phyloP scores from a whole-genome alignment of 2,113 vertebrate genomes.

The Ctenomys sociabilis region DNA sequence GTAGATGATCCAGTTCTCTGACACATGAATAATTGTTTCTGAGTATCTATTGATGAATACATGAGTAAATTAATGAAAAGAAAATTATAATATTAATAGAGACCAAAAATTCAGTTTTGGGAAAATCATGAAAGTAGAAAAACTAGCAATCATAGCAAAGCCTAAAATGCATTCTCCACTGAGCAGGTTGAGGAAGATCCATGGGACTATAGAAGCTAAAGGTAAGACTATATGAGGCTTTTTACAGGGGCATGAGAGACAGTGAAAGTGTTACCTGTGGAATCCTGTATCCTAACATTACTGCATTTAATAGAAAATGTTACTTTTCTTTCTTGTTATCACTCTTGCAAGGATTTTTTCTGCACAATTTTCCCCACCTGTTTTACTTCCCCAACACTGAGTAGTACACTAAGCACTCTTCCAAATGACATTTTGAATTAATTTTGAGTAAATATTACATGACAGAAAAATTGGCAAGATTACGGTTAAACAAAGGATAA shows the following conservation, averaged over 20 bases:
- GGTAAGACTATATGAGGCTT: too few relatives aligned
- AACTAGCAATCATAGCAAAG: not conserved
- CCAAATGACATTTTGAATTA: slow-evolving; percentile 11
- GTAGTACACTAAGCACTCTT: not conserved
- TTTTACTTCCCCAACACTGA: not conserved
- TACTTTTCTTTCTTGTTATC: not conserved
- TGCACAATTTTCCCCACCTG: not conserved
- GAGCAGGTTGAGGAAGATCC: not conserved
- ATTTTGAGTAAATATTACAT: not conserved
- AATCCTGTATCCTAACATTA: not conserved
- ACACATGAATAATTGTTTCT: not conserved
- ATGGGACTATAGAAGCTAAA: not conserved
- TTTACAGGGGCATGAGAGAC: not conserved
- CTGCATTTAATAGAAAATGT: not conserved
- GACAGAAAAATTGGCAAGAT: not conserved
- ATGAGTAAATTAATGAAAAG: not conserved
- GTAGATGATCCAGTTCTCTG: not conserved
- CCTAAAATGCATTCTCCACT: not conserved
- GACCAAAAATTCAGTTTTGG: not conserved
- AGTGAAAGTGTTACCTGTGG: not conserved
- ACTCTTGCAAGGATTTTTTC: not conserved
- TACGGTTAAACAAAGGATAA: not conserved
- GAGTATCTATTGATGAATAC: not conserved
- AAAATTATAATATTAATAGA: not conserved
- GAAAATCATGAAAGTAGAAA: not conserved